Evolutionary conservation across 2,797 vertebrate genomes (phyloP).

Genomic region (Anguilla anguilla): DNA sequence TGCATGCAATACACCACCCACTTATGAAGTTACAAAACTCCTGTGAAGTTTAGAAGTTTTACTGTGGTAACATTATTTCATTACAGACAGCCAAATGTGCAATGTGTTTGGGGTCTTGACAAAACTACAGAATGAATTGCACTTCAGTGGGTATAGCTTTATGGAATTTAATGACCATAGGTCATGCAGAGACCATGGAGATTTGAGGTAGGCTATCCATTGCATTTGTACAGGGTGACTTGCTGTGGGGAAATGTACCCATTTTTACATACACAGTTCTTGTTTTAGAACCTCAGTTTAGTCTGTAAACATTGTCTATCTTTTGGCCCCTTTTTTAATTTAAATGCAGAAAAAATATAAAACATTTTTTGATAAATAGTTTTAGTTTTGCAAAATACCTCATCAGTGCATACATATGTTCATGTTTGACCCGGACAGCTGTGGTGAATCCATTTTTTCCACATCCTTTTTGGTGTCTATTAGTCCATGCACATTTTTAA

Average conservation of each 20-base stretch:
- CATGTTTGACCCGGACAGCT: neutral
- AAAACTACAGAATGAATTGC: neutral
- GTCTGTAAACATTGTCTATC: neutral
- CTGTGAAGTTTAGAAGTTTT: too few relatives aligned
- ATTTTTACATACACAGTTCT: neutral
- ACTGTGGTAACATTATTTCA: neutral
- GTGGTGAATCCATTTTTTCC: neutral
- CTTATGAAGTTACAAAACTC: neutral
- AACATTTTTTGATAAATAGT: neutral
- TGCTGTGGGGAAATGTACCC: neutral
- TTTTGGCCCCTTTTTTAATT: neutral
- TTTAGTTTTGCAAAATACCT: neutral
- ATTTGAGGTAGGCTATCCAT: neutral
- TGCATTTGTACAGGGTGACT: neutral
- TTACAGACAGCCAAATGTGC: neutral
- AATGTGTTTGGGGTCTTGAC: too few relatives aligned
- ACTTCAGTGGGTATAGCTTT: neutral
- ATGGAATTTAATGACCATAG: neutral
- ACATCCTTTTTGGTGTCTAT: neutral
- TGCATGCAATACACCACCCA: neutral
- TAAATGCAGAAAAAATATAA: neutral
- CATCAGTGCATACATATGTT: too few relatives aligned
- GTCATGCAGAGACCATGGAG: neutral
- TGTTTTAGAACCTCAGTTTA: neutral
- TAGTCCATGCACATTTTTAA: neutral